These are phyloP conservation scores for Rhinolophus sinicus DNA, from an alignment of 2,113 vertebrate genomes.

Conservation along the genomic window DNA sequence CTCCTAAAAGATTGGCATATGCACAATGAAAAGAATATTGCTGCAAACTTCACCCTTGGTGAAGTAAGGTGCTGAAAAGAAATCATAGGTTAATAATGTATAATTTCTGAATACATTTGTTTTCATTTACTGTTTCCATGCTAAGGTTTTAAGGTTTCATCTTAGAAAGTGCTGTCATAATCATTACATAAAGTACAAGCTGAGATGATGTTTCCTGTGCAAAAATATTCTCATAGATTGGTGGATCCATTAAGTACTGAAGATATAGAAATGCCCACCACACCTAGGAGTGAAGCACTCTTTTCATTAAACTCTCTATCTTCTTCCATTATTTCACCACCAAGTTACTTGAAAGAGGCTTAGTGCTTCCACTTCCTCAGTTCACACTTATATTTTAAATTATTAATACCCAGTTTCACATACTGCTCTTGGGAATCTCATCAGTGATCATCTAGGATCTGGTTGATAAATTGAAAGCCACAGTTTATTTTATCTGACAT, in stretches of 20 bases:
- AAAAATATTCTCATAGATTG: background rate
- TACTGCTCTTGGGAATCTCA: background rate
- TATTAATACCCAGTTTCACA: slow-evolving; percentile 16
- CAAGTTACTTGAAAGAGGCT: slow-evolving; percentile 33
- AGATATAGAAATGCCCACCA: background rate
- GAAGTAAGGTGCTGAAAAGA: background rate
- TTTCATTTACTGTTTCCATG: slow-evolving; percentile 57
- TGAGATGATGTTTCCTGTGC: background rate
- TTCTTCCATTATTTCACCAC: background rate
- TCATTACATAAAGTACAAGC: slow-evolving; percentile 8
- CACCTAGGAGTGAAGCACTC: accelerated
- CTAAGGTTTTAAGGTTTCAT: background rate
- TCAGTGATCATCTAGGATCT: background rate
- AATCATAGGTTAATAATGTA: slow-evolving; percentile 55
- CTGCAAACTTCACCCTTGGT: background rate
- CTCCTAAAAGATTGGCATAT: background rate
- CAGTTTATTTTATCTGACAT: background rate
- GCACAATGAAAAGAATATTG: background rate
- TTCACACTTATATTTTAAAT: slow-evolving; percentile 26
- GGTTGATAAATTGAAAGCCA: background rate
- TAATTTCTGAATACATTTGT: slow-evolving; percentile 60
- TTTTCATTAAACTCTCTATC: background rate
- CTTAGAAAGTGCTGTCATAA: slow-evolving; percentile 40
- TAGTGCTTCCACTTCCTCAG: background rate
- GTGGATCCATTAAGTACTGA: background rate